Evolutionary conservation across 2,797 vertebrate species (phyloP).

Genomic region (Rhinoraja longicauda): DNA sequence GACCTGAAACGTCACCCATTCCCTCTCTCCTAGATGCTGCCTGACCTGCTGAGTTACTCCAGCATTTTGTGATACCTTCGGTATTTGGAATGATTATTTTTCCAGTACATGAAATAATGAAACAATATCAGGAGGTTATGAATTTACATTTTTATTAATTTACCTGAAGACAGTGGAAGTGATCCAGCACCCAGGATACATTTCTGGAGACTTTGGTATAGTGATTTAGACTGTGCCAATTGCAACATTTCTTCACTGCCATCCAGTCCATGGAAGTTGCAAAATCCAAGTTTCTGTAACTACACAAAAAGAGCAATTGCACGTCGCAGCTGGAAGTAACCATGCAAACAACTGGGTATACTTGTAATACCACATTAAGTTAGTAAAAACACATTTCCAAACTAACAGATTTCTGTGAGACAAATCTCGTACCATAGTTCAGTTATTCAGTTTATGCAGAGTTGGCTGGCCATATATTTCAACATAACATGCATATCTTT

Average conservation of each 20-base stretch:
- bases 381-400: not conserved
- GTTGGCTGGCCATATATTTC: not conserved
- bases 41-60: no score
- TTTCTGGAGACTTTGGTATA: slow-evolving; percentile 67
- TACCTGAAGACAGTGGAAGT: slow-evolving; percentile 68
- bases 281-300: slow-evolving; percentile 72
- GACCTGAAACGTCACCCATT: no score
- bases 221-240: slow-evolving; percentile 55
- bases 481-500: not conserved
- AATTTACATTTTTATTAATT: not conserved
- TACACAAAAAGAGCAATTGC: slow-evolving; percentile 44
- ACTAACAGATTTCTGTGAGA: not conserved
- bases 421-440: not conserved
- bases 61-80: no score
- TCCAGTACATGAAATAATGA: no score
- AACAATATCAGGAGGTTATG: not conserved
- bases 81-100: no score
- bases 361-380: not conserved
- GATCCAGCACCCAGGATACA: slow-evolving; percentile 64
- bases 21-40: no score
- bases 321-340: not conserved
- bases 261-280: slow-evolving; percentile 73
- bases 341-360: not conserved
- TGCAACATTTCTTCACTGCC: slow-evolving; percentile 74
- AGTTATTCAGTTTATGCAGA: not conserved